phyloP scores from a whole-genome alignment of 2,113 vertebrate genomes.

The Scolopax mira region DNA sequence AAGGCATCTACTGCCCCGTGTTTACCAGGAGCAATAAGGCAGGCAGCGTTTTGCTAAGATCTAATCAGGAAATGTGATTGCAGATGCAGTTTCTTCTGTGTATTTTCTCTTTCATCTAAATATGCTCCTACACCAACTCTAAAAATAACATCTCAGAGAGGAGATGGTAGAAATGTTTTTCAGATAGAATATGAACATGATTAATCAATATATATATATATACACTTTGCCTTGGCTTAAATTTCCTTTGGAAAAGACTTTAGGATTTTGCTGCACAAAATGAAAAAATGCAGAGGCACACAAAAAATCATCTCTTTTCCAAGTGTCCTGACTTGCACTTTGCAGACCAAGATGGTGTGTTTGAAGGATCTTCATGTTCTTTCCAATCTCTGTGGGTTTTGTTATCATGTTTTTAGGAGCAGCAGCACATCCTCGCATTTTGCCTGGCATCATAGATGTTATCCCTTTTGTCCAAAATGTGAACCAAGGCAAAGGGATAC shows the following conservation, averaged over 20 bases:
- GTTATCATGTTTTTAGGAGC: not conserved
- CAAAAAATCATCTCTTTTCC: not conserved
- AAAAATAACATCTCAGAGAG: not conserved
- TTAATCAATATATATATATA: not conserved
- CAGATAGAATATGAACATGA: not conserved
- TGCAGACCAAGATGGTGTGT: not conserved
- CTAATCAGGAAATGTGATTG: constrained; percentile 23
- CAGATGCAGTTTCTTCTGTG: not conserved
- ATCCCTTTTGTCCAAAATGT: not conserved
- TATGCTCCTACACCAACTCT: not conserved
- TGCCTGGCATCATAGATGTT: not conserved
- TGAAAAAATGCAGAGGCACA: not conserved
- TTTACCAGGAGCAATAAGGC: not conserved
- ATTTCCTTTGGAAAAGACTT: not conserved
- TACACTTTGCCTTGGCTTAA: not conserved
- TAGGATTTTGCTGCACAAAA: not conserved
- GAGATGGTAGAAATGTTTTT: not conserved
- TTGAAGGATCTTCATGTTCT: not conserved
- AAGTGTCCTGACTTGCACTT: not conserved
- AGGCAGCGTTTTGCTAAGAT: not conserved
- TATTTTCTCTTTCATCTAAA: not conserved
- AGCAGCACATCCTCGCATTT: not conserved
- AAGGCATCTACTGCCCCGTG: not conserved
- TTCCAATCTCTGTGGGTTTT: not conserved
- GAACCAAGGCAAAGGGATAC: not conserved